Conservation (phyloP, 2,888 invertebrate species). For the Oscheius myriophilus region DNA sequence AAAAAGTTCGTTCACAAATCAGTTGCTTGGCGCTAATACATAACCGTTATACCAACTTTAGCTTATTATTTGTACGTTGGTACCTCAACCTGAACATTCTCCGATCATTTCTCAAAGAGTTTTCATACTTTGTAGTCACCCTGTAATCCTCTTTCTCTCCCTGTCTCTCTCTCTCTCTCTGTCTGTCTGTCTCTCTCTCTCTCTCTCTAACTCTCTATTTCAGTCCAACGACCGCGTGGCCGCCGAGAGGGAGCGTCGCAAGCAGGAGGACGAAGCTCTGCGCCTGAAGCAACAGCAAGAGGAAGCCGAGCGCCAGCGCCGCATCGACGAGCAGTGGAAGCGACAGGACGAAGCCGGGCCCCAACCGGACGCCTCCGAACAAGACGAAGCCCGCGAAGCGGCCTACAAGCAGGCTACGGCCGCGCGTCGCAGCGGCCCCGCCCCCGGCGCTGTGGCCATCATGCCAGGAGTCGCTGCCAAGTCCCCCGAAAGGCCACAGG, state of each 20-base stretch:
- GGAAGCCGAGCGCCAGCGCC: constrained; percentile 38
- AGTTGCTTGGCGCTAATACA: no score
- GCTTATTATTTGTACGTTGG: no score
- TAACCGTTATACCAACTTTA: no score
- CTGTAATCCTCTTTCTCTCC: neutral
- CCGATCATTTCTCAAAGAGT: no score
- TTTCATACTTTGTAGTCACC: no score
- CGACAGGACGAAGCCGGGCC: constrained; percentile 46
- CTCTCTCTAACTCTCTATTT: neutral
- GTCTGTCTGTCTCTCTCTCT: no score
- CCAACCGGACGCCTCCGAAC: constrained; percentile 37
- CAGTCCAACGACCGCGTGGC: constrained; percentile 30
- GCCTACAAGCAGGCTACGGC: constrained; percentile 12
- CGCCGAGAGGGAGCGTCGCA: constrained; percentile 39
- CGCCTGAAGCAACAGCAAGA: constrained; percentile 42
- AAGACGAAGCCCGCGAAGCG: constrained; percentile 13
- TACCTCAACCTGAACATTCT: no score
- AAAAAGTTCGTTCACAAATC: no score
- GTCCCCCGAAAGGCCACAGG: constrained; percentile 10
- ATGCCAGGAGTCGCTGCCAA: constrained; percentile 33
- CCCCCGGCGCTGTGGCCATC: constrained; percentile 41
- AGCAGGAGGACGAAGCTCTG: constrained; percentile 62
- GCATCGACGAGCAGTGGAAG: constrained; percentile 45
- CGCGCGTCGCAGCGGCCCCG: constrained; percentile 22
- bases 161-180: no score